Evolutionary conservation across 1,140 invertebrate genomes (phyloP).

Genomic region (Rhizoglyphus robini): DNA sequence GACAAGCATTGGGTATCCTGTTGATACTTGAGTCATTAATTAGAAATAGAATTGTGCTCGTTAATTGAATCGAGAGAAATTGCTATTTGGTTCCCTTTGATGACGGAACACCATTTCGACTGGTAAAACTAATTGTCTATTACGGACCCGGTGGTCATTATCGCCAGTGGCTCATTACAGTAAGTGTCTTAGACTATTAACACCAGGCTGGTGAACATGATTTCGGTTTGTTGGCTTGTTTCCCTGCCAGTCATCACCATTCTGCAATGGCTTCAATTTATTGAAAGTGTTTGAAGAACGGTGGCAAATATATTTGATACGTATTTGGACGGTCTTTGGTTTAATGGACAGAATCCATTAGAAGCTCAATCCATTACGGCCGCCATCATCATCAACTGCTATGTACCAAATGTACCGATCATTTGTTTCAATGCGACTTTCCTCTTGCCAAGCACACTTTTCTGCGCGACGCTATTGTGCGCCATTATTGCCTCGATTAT

Average conservation of each 20-base stretch:
- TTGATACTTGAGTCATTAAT: too few relatives aligned
- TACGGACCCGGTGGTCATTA: too few relatives aligned
- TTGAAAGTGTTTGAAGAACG: background rate
- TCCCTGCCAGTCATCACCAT: background rate
- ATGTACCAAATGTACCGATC: background rate
- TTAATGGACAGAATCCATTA: constrained; percentile 17
- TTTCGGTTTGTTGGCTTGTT: background rate
- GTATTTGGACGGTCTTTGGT: background rate
- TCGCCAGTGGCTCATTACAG: background rate
- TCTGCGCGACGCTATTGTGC: background rate
- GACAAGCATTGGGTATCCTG: too few relatives aligned
- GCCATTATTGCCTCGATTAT: background rate
- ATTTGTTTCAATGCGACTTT: background rate
- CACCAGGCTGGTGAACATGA: background rate
- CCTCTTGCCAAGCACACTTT: background rate
- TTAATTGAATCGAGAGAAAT: too few relatives aligned
- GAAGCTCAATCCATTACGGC: constrained; percentile 5
- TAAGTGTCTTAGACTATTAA: background rate
- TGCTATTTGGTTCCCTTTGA: too few relatives aligned
- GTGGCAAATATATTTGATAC: background rate
- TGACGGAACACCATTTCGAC: too few relatives aligned
- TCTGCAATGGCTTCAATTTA: background rate
- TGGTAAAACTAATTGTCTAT: too few relatives aligned
- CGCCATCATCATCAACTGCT: background rate
- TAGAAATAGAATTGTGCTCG: too few relatives aligned